Percentiles rank a stretch among this genome's conserved stretches.
phyloP scores from a whole-genome alignment of 2,888 invertebrate genomes.

The Nowickia ferox region DNA sequence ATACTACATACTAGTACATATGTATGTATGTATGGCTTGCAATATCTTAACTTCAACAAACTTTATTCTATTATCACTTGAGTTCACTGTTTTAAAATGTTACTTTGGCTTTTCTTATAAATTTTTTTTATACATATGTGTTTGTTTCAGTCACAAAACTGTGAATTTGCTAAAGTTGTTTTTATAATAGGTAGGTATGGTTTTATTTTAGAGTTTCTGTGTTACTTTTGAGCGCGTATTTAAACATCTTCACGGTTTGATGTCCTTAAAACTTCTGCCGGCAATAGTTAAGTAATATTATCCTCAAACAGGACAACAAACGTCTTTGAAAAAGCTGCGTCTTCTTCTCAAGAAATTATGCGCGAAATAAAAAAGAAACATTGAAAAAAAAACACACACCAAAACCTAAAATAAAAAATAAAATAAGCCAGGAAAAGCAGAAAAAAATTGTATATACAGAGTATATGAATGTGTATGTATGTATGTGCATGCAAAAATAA shows the following conservation, averaged over 20 bases:
- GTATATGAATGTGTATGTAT: not conserved
- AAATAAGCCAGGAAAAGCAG: constrained; percentile 44
- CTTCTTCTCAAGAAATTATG: constrained; percentile 77
- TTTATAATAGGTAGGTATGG: not conserved
- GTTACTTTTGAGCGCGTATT: constrained; percentile 52
- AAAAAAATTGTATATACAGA: constrained; percentile 29
- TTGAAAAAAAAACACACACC: constrained; percentile 34
- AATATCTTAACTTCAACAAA: constrained; percentile 28
- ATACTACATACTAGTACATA: not conserved
- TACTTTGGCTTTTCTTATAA: not conserved
- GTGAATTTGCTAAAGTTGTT: not conserved
- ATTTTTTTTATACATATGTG: not conserved
- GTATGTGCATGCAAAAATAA: constrained; percentile 15
- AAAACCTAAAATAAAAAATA: constrained; percentile 38
- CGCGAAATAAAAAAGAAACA: constrained; percentile 74
- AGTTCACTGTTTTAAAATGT: constrained; percentile 6
- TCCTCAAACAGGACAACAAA: constrained; percentile 79
- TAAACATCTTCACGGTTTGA: constrained; percentile 81
- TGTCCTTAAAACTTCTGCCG: constrained; percentile 81
- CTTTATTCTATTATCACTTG: constrained; percentile 29
- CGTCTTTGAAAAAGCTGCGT: constrained; percentile 67
- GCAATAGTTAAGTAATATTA: constrained; percentile 75
- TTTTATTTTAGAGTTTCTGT: constrained; percentile 20
- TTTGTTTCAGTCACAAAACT: not conserved
- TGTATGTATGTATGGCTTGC: not conserved